phyloP scores from a whole-genome alignment of 1,140 invertebrate species.

The Drosophila ironensis region DNA sequence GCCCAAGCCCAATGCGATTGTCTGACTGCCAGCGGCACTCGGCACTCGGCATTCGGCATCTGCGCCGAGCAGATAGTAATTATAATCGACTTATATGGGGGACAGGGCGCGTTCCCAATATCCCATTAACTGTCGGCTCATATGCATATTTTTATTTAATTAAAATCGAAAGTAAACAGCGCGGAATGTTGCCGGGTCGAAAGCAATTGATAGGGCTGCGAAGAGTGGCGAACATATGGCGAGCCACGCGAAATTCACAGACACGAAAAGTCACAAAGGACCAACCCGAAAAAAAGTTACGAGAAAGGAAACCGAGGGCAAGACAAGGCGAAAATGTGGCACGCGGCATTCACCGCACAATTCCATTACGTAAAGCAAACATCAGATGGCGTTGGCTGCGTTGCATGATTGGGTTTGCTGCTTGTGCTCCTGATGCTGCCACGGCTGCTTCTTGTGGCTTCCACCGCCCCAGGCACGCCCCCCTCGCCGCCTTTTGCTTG shows the following conservation, averaged over 20 bases:
- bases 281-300: not conserved
- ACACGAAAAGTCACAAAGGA: constrained; percentile 49
- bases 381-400: constrained; percentile 67
- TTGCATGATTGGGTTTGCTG: constrained; percentile 66
- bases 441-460: constrained; percentile 21
- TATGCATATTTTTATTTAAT: constrained; percentile 75
- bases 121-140: constrained; percentile 32
- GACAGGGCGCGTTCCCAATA: too few species aligned
- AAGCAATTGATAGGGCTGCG: constrained; percentile 54
- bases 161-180: constrained; percentile 67
- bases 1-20: too few species aligned
- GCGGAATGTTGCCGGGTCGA: constrained; percentile 50
- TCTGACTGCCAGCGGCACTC: too few species aligned
- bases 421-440: not conserved
- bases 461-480: not conserved
- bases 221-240: constrained; percentile 41
- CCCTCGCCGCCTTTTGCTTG: too few species aligned
- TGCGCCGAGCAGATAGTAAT: not conserved
- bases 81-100: constrained; percentile 60
- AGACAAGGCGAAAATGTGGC: constrained; percentile 58
- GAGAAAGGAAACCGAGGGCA: constrained; percentile 16
- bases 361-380: constrained; percentile 79
- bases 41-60: constrained; percentile 1
- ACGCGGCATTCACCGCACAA: constrained; percentile 71
- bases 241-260: constrained; percentile 56